Conservation (phyloP, 2,797 vertebrate genomes). For the Cygnus olor region DNA sequence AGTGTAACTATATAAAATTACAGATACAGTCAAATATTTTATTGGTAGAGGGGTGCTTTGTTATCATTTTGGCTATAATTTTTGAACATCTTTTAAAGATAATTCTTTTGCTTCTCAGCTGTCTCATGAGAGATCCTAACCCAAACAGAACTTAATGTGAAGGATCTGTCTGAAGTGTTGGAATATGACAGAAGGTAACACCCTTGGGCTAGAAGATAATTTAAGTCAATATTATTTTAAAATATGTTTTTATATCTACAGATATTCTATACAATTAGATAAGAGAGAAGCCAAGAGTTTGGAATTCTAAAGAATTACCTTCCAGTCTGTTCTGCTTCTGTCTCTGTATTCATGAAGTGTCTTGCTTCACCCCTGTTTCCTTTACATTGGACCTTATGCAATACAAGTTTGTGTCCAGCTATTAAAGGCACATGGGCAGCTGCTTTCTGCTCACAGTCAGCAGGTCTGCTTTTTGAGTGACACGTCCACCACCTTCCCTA, state of each 20-base stretch:
- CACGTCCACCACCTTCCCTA: not conserved
- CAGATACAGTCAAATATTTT: not conserved
- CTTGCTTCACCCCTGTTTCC: not conserved
- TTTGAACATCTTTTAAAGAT: not conserved
- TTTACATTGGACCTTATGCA: not conserved
- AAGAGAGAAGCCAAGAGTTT: not conserved
- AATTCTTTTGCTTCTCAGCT: fast-evolving
- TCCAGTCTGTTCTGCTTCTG: not conserved
- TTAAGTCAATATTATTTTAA: not conserved
- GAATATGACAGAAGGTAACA: fast-evolving
- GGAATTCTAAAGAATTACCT: not conserved
- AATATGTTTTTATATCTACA: not conserved
- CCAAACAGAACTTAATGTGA: fast-evolving
- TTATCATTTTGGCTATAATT: not conserved
- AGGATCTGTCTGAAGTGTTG: not conserved
- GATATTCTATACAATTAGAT: not conserved
- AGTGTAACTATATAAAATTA: not conserved
- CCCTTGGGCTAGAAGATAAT: not conserved
- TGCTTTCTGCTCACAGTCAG: not conserved
- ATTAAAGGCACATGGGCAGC: not conserved
- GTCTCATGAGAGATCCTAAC: not conserved
- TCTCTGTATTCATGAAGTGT: not conserved
- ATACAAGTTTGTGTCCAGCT: not conserved
- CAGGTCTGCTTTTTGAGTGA: conserved; percentile 17
- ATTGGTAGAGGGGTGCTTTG: not conserved